Evolutionary conservation across 2,797 vertebrate genomes (phyloP).

Genomic region (Cyprinella venusta): DNA sequence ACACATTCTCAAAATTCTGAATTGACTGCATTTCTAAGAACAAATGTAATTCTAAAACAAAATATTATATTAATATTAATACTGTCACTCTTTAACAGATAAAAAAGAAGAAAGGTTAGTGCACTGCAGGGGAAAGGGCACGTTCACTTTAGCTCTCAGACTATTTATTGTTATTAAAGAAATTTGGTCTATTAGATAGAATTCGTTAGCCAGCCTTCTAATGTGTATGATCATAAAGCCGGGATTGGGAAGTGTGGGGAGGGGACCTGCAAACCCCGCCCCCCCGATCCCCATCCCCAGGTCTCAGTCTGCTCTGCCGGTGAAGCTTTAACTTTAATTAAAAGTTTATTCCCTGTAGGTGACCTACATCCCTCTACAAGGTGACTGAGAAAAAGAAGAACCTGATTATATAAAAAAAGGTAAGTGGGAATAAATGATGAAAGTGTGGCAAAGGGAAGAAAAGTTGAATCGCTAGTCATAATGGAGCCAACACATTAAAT

Average conservation of each 20-base stretch:
- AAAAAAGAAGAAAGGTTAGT: conserved; percentile 27
- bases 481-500: neutral
- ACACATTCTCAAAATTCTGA: neutral
- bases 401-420: conserved; percentile 45
- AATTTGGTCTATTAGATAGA: conserved; percentile 76
- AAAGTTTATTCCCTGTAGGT: conserved; percentile 76
- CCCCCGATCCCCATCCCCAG: conserved; percentile 36
- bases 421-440: conserved; percentile 32
- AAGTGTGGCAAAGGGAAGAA: conserved; percentile 6
- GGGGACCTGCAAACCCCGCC: conserved; percentile 16
- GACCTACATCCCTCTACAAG: conserved; percentile 67
- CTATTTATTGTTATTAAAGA: conserved; percentile 73
- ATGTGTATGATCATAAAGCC: conserved; percentile 17
- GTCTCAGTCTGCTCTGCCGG: conserved; percentile 61
- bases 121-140: conserved; percentile 37
- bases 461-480: neutral
- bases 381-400: conserved; percentile 63
- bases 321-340: conserved; percentile 81
- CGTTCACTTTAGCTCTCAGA: conserved; percentile 62
- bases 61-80: neutral
- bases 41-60: neutral
- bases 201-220: conserved; percentile 69
- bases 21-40: neutral
- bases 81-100: neutral
- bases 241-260: conserved; percentile 31